These are phyloP conservation scores for Cichlasoma orientale DNA, from an alignment of 2,797 vertebrate species.

Conservation along the genomic window DNA sequence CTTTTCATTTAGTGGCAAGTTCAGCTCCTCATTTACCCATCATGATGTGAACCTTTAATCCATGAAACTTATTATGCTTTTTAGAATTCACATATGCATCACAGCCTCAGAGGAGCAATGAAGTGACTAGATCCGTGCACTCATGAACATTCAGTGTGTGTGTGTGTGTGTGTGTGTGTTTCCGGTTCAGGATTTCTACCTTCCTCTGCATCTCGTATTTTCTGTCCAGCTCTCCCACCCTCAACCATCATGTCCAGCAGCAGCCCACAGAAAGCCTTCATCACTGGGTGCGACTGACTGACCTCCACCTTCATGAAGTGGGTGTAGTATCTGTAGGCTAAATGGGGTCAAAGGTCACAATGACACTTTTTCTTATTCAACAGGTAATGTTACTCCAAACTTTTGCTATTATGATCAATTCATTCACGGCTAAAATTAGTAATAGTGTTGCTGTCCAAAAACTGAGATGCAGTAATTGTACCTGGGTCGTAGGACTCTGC, in stretches of 20 bases:
- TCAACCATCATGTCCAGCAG: constrained; percentile 76
- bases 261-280: constrained; percentile 90
- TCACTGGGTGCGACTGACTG: constrained; percentile 90
- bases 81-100: no score
- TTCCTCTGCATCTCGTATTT: constrained; percentile 83
- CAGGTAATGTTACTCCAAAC: no score
- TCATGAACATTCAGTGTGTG: background rate
- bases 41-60: no score
- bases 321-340: constrained; percentile 89
- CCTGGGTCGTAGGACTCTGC: constrained; percentile 89
- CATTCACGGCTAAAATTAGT: background rate
- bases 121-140: no score
- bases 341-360: constrained; percentile 28
- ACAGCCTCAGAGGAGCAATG: no score
- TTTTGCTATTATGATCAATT: background rate
- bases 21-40: no score
- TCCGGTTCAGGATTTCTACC: constrained; percentile 72
- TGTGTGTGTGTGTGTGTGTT: background rate
- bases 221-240: constrained; percentile 45
- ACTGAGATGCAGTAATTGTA: background rate
- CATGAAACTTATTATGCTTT: no score
- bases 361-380: background rate
- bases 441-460: background rate
- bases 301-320: constrained; percentile 92
- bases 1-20: no score